Base-by-base conservation (phyloP, 2,113 vertebrate species). In the Melanocharis versteri region DNA sequence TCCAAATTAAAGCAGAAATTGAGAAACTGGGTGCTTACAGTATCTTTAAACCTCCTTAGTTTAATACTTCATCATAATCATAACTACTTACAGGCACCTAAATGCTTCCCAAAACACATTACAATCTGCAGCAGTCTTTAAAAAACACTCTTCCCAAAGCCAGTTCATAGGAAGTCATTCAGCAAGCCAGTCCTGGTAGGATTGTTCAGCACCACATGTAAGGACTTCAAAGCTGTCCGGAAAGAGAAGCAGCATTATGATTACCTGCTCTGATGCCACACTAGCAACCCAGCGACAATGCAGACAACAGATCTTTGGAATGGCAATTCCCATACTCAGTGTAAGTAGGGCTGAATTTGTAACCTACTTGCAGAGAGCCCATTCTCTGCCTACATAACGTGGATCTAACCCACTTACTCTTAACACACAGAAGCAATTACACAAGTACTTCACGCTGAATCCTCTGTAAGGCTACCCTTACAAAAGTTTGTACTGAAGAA, bases 1-100 rank as follows among this genome's bases (percentile, higher is more conserved):
- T 21, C 15, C 56, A 95, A 89, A 95, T 88, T 87, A 62, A 95
- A 86, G 51, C 11, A 83, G 57, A 93, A 94, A 89, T 24, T 89
- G 83, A 88, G 57, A 73, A 96, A 79, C 7, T 53, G 31, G 10
- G 10, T 39, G 42, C 62, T 94, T 86, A 83, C 5, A 26, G 9
- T 50, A 82, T 50, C 45, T 76, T 80, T 86, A 92, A 86, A 42
- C 16, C 56, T 81, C 40, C 22, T 57, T 87, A 76, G 40, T 81
- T 91, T 78, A 94, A 76, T 61, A 82, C 13, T 75, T 60, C 22
- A 42, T 72, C 45, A 62, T 76, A 93, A 92, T 22, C 15, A 1
- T 58, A 66, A 77, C 23, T 60, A 31, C 28, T 81, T 69, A 79
- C 3, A 58, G 45, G 48, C 27, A 57, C 11, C 33, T 48, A 89